Base-by-base conservation (phyloP, 2,888 invertebrate genomes). In the Leuctra nigra region DNA sequence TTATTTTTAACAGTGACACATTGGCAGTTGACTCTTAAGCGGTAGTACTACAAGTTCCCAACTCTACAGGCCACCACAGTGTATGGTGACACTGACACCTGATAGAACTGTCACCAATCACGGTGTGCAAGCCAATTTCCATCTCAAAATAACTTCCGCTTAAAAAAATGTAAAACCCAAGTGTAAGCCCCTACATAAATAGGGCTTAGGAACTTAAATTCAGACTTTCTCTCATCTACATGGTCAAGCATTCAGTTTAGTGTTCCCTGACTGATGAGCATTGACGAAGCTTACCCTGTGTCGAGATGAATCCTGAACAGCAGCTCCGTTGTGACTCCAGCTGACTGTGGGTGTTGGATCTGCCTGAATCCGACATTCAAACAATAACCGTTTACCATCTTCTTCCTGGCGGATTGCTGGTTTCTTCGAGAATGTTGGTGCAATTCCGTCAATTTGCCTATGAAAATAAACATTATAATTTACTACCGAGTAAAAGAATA, bases 391-490 rank as follows among this genome's bases (percentile, higher is more conserved):
- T 77, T 92, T 92, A 67, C 94, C 94, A 75, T 94, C 93, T 74
- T 95, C 95, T 75, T 95, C 95, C 76, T 97, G 96, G 72, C 94
- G 83, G 75, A 97, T 97, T 67, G 93, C 87, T 62, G 96, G 96
- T 77, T 96, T 96, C 79, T 95, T 93, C 75, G 93, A 88, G 79
- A 97, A 97, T 71, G 95, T 95, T 70, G 96, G 96, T 75, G 96
- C 94, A 75, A 91, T 87, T 71, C 94, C 95, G 80, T 94, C 94
- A 79, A 93, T 91, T 92, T 94, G 93, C 82, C 94, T 94, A 77
- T 11, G 74, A 69, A 68, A n/a, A n/a, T n/a, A n/a, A n/a, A n/a
- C n/a, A n/a, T n/a, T n/a, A n/a, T n/a, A n/a, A n/a, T n/a, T n/a
- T n/a, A n/a, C n/a, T n/a, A n/a, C n/a, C n/a, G n/a, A n/a, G n/a